A percentile compares a stretch with the other conserved stretches of the same genome.
Evolutionary conservation across 1,140 invertebrate genomes (phyloP).

Genomic region (Euwallacea similis): DNA sequence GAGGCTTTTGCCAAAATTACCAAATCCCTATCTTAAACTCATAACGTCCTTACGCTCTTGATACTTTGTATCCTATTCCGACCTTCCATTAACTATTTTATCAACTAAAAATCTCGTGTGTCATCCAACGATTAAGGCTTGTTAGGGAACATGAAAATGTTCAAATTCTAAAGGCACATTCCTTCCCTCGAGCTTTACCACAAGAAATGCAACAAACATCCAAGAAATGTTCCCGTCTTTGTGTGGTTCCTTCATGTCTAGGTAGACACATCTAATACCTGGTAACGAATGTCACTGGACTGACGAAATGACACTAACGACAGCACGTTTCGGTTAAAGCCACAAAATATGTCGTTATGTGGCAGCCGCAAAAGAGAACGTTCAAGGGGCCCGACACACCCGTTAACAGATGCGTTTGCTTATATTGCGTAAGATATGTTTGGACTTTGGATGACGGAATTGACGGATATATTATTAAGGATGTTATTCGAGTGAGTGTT

Average conservation of each 20-base stretch:
- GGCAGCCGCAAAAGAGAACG: constrained; percentile 11
- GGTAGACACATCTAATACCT: constrained; percentile 7
- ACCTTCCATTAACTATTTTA: no score
- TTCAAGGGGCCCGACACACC: constrained; percentile 2
- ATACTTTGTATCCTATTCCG: no score
- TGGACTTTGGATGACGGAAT: constrained; percentile 5
- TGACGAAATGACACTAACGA: constrained; percentile 24
- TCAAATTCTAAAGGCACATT: no score
- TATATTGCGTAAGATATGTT: constrained; percentile 18
- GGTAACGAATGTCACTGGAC: constrained; percentile 20
- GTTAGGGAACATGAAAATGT: no score
- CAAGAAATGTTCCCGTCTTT: not conserved
- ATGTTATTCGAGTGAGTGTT: not conserved
- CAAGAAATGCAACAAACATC: not conserved
- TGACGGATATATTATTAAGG: constrained; percentile 8
- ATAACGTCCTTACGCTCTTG: no score
- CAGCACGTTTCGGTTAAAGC: constrained; percentile 20
- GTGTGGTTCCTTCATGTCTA: constrained; percentile 5
- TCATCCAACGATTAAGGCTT: no score
- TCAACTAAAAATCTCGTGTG: no score
- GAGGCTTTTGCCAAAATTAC: no score
- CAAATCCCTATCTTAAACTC: no score
- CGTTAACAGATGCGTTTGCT: constrained; percentile 20
- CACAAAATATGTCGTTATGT: constrained; percentile 23
- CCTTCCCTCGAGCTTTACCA: no score